These are phyloP conservation scores for Mylabris phalerata DNA, from an alignment of 1,140 invertebrate species.

Conservation along the genomic window DNA sequence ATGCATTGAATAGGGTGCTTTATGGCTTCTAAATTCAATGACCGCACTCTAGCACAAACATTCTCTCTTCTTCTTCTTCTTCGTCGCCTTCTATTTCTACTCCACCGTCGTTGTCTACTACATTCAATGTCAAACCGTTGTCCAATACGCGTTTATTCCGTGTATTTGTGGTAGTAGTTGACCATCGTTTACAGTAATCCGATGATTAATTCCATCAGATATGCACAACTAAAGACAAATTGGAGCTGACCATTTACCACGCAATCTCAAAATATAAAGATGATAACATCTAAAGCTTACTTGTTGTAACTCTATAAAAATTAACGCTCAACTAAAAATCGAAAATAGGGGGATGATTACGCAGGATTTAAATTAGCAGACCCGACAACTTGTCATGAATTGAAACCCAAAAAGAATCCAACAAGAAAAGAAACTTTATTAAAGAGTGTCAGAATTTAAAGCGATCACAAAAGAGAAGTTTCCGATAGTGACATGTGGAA, in stretches of 20 bases:
- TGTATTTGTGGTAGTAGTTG: no score
- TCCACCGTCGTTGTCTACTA: not conserved
- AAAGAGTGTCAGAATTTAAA: no score
- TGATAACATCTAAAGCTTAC: no score
- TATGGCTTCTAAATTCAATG: conserved; percentile 33
- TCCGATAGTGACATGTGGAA: conserved; percentile 6
- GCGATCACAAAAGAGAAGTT: not conserved
- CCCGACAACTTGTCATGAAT: no score
- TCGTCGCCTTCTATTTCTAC: not conserved
- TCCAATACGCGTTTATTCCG: not conserved
- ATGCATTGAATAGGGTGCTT: conserved; percentile 29
- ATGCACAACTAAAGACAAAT: conserved; percentile 9
- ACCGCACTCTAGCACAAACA: conserved; percentile 21
- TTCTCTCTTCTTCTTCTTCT: not conserved
- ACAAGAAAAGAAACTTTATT: no score
- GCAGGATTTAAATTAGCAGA: no score
- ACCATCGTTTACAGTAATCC: conserved; percentile 9
- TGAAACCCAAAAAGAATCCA: no score
- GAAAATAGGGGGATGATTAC: no score
- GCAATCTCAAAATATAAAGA: no score
- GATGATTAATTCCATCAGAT: conserved; percentile 16
- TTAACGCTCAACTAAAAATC: no score
- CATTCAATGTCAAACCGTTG: conserved; percentile 9
- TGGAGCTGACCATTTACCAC: not conserved
- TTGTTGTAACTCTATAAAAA: no score